A percentile compares a stretch with the other conserved stretches of the same genome.
phyloP scores from a whole-genome alignment of 2,888 invertebrate species.

The Caenorhabditis becei region DNA sequence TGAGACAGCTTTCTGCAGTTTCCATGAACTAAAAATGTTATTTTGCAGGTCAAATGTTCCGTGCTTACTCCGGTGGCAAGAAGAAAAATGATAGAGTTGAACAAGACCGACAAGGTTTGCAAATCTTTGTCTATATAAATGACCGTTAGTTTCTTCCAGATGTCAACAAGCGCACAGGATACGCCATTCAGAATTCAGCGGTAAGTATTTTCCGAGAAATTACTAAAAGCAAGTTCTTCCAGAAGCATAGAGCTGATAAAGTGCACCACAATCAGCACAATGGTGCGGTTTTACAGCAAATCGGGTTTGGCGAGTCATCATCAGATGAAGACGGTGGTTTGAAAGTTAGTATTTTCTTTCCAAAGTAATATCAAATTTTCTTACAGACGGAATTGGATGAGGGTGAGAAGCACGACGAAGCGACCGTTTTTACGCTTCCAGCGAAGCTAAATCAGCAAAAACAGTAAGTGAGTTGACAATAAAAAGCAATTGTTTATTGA shows the following conservation, averaged over 20 bases:
- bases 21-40: not conserved
- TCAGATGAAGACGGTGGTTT: slow-evolving; percentile 24
- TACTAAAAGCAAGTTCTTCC: too few species aligned
- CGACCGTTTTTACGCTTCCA: slow-evolving; percentile 11
- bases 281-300: slow-evolving; percentile 2
- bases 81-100: slow-evolving; percentile 7
- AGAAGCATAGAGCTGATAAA: too few species aligned
- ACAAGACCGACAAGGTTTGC: not conserved
- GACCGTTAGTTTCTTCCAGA: too few species aligned
- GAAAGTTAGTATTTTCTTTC: not conserved
- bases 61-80: not conserved
- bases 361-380: too few species aligned
- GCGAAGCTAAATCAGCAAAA: not conserved
- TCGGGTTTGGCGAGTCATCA: slow-evolving; percentile 25
- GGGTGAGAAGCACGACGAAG: too few species aligned
- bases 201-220: too few species aligned
- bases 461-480: not conserved
- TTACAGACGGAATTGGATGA: too few species aligned
- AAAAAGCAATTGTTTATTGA: not conserved
- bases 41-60: not conserved
- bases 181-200: too few species aligned
- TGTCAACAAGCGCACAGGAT: too few species aligned
- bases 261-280: too few species aligned
- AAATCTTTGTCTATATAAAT: too few species aligned
- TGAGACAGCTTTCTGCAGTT: not conserved